Evolutionary conservation across 1,140 invertebrate genomes (phyloP).

Genomic region (Drosophila pandora): DNA sequence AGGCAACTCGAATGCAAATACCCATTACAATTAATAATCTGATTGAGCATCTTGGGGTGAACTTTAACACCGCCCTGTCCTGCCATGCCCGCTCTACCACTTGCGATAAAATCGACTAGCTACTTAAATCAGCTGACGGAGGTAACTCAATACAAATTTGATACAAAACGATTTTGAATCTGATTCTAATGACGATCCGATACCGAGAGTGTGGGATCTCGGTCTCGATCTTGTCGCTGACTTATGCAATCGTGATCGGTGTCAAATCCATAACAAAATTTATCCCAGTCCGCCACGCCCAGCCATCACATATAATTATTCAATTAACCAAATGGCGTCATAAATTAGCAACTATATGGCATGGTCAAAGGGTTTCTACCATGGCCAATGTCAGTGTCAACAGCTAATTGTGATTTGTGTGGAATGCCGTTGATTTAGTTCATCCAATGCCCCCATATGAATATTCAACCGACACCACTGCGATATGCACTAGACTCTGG

Average conservation of each 20-base stretch:
- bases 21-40: conserved; percentile 51
- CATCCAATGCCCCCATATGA: conserved; percentile 58
- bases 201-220: conserved; percentile 31
- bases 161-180: conserved; percentile 16
- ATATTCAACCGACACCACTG: conserved; percentile 52
- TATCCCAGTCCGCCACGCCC: conserved; percentile 37
- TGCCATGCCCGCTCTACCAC: background rate
- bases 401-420: conserved; percentile 63
- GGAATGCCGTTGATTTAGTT: conserved; percentile 74
- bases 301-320: conserved; percentile 74
- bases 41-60: conserved; percentile 45
- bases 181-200: conserved; percentile 13
- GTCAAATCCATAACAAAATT: conserved; percentile 52
- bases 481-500: no score
- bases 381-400: conserved; percentile 56
- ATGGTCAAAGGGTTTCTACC: conserved; percentile 52
- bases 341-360: conserved; percentile 70
- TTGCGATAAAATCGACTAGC: conserved; percentile 37
- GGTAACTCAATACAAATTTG: conserved; percentile 42
- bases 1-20: conserved; percentile 48
- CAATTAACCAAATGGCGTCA: conserved; percentile 78
- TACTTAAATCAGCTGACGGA: conserved; percentile 51
- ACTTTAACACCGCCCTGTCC: conserved; percentile 26
- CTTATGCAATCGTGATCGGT: conserved; percentile 66
- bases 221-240: conserved; percentile 28